Conservation (phyloP, 2,113 vertebrate genomes). For the Gymnobelideus leadbeateri region DNA sequence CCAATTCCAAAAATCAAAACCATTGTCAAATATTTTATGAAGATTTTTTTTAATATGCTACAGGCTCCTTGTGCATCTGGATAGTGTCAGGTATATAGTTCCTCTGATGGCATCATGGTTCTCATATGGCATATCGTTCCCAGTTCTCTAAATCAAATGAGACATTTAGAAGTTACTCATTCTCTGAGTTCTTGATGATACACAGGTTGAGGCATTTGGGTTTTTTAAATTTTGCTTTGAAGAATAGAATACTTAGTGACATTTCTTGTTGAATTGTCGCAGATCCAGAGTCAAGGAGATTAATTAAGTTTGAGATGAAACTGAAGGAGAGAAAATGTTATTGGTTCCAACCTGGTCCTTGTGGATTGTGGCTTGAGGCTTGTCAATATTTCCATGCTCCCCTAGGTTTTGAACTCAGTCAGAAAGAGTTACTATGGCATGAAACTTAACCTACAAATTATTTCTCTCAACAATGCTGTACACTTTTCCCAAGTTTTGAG, state of each 20-base stretch:
- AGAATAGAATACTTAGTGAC: not conserved
- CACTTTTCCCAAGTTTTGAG: not conserved
- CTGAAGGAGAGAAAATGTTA: not conserved
- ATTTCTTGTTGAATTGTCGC: slow-evolving; percentile 26
- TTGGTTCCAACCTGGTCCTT: not conserved
- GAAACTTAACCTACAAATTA: slow-evolving; percentile 25
- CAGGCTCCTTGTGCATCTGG: not conserved
- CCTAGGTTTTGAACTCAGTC: not conserved
- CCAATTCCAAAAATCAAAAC: not conserved
- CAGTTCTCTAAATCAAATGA: not conserved
- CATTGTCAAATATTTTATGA: not conserved
- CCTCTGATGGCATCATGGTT: not conserved
- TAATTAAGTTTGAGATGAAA: slow-evolving; percentile 22
- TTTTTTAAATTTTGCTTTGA: not conserved
- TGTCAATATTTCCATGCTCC: not conserved
- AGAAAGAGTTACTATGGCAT: slow-evolving; percentile 26
- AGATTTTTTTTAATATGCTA: too few species aligned
- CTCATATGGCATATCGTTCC: not conserved
- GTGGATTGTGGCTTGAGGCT: not conserved
- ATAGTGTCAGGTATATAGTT: not conserved
- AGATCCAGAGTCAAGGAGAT: not conserved
- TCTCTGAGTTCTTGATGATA: not conserved
- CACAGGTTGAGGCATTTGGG: slow-evolving; percentile 1
- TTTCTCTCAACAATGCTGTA: not conserved
- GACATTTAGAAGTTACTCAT: not conserved